Percentiles rank a stretch among this genome's conserved stretches.
Conservation (phyloP, 2,113 vertebrate species). For the Pomatorhinus ruficollis region DNA sequence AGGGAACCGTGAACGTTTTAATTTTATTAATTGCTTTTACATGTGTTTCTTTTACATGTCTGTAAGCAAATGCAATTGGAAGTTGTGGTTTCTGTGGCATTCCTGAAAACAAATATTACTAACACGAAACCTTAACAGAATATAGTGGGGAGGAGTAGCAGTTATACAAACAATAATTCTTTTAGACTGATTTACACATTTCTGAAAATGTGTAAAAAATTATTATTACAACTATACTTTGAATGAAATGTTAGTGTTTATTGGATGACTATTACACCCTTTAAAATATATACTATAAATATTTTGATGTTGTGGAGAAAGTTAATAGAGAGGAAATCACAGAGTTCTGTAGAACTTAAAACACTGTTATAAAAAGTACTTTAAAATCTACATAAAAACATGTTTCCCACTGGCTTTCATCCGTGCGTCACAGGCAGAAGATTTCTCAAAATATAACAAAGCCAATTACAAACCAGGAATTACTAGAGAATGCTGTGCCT, state of each 20-base stretch:
- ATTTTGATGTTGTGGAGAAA: background rate
- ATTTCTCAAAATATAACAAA: background rate
- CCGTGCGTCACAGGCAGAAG: background rate
- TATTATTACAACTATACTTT: background rate
- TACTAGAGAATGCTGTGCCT: background rate
- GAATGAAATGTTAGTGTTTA: slow-evolving; percentile 29
- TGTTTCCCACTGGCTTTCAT: background rate
- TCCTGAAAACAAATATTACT: slow-evolving; percentile 51
- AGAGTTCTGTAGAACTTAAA: background rate
- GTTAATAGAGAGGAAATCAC: background rate
- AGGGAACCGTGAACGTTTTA: slow-evolving; percentile 31
- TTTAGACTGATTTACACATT: slow-evolving; percentile 21
- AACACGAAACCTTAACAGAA: slow-evolving; percentile 36
- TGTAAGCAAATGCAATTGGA: slow-evolving; percentile 69
- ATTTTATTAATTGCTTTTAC: slow-evolving; percentile 74
- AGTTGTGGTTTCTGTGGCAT: slow-evolving; percentile 58
- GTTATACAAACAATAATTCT: slow-evolving; percentile 27
- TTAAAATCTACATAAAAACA: background rate
- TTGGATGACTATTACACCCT: background rate
- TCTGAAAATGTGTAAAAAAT: slow-evolving; percentile 38
- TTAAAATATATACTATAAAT: slow-evolving; percentile 25
- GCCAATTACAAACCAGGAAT: background rate
- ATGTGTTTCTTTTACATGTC: slow-evolving; percentile 69
- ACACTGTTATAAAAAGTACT: background rate
- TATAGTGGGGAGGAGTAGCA: background rate